Evolutionary conservation across 2,113 vertebrate genomes (phyloP), one percentile per base, ranked within the genome.

Genomic region (Oryzias melastigma): DNA sequence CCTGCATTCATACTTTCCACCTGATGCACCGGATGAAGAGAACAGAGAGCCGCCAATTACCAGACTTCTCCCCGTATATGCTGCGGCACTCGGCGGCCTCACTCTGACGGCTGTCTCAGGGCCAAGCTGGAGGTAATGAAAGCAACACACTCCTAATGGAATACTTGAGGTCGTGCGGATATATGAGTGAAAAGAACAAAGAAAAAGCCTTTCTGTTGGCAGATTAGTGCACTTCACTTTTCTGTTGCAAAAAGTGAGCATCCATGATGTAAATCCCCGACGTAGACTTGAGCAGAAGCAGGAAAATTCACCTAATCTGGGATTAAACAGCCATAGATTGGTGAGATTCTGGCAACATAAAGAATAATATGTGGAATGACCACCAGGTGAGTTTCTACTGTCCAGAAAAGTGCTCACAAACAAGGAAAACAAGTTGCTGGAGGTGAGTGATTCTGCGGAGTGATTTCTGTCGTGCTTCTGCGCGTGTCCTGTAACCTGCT

Each of bases 31-130:
- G 77, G 62, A 77, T 75, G 72, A 76, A 83, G 76, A 78, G 86
- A 80, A 86, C 68, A 85, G 78, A 86, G 80, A 80, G 76, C 71
- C 75, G 77, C 77, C 86, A 89, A 91, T 87, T 86, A 88, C 77
- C 75, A 62, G 62, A 74, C 69, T 77, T 72, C 80, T 79, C 53
- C 56, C 79, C 81, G 47, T 82, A 73, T 82, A 76, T 73, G 80
- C 61, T 68, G 81, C 60, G 73, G 82, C 70, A 59, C 65, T 55
- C 65, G 81, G 75, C 58, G 71, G 73, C 79, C 76, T 62, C 20
- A 55, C 80, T 82, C 65, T 56, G 79, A 83, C 84, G 82, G 71
- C 84, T 82, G 79, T 85, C 82, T 85, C 76, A 84, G 74, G 78
- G 80, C 78, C 82, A 85, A 78, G 82, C 80, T 80, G 64, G 75